Conservation (phyloP, 2,113 vertebrate genomes). For the Chunga burmeisteri region DNA sequence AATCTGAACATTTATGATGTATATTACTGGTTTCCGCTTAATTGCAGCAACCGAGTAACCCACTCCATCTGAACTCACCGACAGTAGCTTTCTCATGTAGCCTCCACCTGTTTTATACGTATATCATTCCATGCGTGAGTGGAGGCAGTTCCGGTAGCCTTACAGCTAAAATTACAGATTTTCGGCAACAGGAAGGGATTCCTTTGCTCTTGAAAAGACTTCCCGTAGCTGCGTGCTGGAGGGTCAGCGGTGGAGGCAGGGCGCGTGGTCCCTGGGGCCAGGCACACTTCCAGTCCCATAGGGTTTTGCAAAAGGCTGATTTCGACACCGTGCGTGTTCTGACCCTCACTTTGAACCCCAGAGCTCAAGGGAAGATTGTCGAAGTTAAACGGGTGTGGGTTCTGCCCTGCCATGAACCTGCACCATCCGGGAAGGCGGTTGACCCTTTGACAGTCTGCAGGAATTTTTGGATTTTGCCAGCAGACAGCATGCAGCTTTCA, state of each 20-base stretch:
- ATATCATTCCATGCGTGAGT: not conserved
- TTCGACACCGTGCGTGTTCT: not conserved
- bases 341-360: not conserved
- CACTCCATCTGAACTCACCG: not conserved
- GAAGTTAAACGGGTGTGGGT: not conserved
- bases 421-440: not conserved
- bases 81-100: not conserved
- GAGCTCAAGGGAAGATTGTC: not conserved
- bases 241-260: not conserved
- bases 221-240: not conserved
- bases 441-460: not conserved
- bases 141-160: not conserved
- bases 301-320: constrained; percentile 18
- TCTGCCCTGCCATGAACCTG: not conserved
- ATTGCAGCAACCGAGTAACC: not conserved
- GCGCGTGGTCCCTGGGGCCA: not conserved
- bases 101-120: not conserved
- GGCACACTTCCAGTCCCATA: not conserved
- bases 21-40: not conserved
- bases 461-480: not conserved
- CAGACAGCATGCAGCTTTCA: not conserved
- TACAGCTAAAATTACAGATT: not conserved
- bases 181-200: not conserved
- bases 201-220: not conserved
- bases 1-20: not conserved